phyloP scores from a whole-genome alignment of 2,797 vertebrate genomes.

The Gambelia wislizenii region DNA sequence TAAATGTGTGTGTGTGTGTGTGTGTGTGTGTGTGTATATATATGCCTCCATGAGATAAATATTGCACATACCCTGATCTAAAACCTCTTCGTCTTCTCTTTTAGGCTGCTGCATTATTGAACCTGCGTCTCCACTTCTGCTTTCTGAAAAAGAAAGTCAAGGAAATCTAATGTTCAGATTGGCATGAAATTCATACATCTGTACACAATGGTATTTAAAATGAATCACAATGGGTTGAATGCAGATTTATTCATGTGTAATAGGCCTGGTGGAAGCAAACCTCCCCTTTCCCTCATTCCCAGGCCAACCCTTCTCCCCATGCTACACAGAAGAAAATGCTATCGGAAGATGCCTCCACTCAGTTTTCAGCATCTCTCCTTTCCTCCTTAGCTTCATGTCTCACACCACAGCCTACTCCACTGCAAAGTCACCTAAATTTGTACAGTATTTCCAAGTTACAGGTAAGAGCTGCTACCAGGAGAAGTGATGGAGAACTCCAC shows the following conservation, averaged over 20 bases:
- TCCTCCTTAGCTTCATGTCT: background rate
- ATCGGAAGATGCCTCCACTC: background rate
- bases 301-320: background rate
- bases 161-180: background rate
- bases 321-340: background rate
- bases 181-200: background rate
- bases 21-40: background rate
- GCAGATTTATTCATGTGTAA: background rate
- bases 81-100: constrained; percentile 81
- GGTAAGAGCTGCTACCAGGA: background rate
- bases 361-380: background rate
- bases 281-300: background rate
- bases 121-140: constrained; percentile 72
- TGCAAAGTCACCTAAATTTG: background rate
- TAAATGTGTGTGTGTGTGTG: background rate
- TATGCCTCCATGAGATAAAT: background rate
- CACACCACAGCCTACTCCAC: too few species aligned
- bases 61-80: constrained; percentile 87
- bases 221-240: background rate
- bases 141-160: constrained; percentile 69
- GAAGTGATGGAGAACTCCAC: too few species aligned
- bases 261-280: background rate
- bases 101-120: constrained; percentile 75
- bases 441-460: background rate
- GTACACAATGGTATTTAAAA: background rate